phyloP scores from a whole-genome alignment of 2,113 vertebrate genomes.

The Pituophis catenifer region DNA sequence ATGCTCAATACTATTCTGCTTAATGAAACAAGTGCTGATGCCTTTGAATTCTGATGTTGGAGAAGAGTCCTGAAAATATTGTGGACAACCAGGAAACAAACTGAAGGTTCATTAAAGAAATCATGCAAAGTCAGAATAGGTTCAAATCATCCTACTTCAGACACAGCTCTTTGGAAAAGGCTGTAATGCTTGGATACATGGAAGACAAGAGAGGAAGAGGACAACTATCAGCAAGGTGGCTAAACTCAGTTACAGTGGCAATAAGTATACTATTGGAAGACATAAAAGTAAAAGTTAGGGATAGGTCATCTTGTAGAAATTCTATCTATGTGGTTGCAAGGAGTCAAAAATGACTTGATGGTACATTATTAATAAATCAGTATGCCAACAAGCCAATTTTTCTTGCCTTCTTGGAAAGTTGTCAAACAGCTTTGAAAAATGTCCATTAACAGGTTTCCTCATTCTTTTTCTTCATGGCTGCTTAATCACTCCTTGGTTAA shows the following conservation, averaged over 20 bases:
- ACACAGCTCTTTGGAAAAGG: background rate
- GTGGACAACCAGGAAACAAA: background rate
- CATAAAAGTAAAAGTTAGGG: background rate
- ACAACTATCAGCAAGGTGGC: background rate
- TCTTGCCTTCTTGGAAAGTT: background rate
- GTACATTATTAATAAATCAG: background rate
- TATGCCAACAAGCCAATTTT: background rate
- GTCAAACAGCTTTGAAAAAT: background rate
- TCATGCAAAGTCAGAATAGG: background rate
- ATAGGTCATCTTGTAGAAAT: background rate
- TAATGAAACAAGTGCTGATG: background rate
- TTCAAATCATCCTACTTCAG: background rate
- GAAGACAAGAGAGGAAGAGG: background rate
- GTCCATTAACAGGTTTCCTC: background rate
- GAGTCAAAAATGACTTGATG: background rate
- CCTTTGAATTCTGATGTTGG: background rate
- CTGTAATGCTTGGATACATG: background rate
- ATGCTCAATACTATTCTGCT: background rate
- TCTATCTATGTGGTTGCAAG: background rate
- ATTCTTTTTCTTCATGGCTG: background rate
- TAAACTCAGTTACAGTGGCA: background rate
- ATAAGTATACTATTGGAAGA: background rate
- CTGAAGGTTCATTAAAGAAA: background rate
- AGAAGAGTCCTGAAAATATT: background rate
- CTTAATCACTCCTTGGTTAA: background rate